Conservation (phyloP, 2,888 invertebrate species). For the Eupithecia insigniata region DNA sequence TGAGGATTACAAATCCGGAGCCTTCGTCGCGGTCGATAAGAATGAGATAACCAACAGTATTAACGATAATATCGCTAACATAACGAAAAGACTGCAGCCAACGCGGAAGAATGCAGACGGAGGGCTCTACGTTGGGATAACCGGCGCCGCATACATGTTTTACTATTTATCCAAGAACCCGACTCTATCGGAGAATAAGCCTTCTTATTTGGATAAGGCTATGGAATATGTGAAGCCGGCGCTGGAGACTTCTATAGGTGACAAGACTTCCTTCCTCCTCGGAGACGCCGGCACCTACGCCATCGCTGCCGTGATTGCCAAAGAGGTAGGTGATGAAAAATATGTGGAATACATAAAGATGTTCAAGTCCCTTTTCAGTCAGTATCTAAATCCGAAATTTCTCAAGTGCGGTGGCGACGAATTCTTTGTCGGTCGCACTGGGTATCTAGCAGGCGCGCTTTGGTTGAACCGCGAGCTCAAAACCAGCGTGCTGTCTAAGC, state of each 20-base stretch:
- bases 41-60: conserved; percentile 60
- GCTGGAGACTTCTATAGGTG: conserved; percentile 82
- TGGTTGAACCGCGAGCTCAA: conserved; percentile 87
- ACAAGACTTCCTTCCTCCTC: conserved; percentile 89
- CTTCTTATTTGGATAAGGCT: conserved; percentile 83
- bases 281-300: conserved; percentile 92
- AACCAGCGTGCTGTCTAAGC: conserved; percentile 67
- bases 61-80: conserved; percentile 63
- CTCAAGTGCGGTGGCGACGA: conserved; percentile 90
- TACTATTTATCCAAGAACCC: conserved; percentile 86
- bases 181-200: conserved; percentile 70
- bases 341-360: conserved; percentile 63
- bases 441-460: conserved; percentile 90
- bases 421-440: conserved; percentile 93
- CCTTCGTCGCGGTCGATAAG: conserved; percentile 50
- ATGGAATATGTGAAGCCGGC: conserved; percentile 86
- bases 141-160: conserved; percentile 91
- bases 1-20: conserved; percentile 60
- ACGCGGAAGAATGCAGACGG: conserved; percentile 77
- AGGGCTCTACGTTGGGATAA: conserved; percentile 88
- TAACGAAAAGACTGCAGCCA: conserved; percentile 67
- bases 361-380: conserved; percentile 69
- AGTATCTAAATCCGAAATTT: conserved; percentile 76
- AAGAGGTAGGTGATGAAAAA: conserved; percentile 75
- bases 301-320: conserved; percentile 86